A percentile compares a stretch with the other conserved stretches of the same genome.
Evolutionary conservation across 2,797 vertebrate species (phyloP).

Genomic region (Pygocentrus nattereri): DNA sequence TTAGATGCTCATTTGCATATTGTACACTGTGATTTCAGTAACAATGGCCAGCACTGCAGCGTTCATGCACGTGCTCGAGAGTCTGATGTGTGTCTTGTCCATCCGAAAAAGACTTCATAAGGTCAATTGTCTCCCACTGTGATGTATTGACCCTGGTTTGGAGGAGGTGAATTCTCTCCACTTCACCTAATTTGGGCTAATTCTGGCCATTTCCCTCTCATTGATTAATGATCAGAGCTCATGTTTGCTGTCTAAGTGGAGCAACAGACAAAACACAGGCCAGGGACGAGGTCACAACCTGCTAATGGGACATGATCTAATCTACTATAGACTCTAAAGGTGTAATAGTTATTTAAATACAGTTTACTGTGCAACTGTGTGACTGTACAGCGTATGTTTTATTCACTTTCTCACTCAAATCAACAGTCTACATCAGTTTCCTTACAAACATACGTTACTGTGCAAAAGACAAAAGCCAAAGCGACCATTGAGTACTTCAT

Average conservation of each 20-base stretch:
- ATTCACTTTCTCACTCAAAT: neutral
- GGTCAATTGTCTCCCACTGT: conserved; percentile 66
- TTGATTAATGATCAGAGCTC: conserved; percentile 81
- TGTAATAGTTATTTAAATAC: neutral
- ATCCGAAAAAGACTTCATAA: conserved; percentile 54
- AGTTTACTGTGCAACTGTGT: neutral
- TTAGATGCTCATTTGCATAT: neutral
- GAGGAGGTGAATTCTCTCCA: conserved; percentile 71
- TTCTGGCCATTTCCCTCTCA: conserved; percentile 80
- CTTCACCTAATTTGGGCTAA: conserved; percentile 81
- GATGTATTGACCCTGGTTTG: conserved; percentile 74
- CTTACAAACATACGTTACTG: neutral
- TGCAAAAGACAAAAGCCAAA: neutral
- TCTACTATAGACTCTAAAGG: conserved; percentile 15
- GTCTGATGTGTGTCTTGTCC: conserved; percentile 5
- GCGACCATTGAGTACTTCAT: no score
- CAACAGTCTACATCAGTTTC: neutral
- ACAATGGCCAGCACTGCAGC: neutral
- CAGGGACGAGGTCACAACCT: conserved; percentile 64
- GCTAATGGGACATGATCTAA: conserved; percentile 27
- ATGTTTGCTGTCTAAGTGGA: conserved; percentile 72
- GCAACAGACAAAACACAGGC: conserved; percentile 63
- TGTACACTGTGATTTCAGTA: neutral
- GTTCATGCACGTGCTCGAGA: conserved; percentile 24
- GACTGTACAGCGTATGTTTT: neutral